phyloP scores from a whole-genome alignment of 2,888 invertebrate genomes.

The Nebria salina region DNA sequence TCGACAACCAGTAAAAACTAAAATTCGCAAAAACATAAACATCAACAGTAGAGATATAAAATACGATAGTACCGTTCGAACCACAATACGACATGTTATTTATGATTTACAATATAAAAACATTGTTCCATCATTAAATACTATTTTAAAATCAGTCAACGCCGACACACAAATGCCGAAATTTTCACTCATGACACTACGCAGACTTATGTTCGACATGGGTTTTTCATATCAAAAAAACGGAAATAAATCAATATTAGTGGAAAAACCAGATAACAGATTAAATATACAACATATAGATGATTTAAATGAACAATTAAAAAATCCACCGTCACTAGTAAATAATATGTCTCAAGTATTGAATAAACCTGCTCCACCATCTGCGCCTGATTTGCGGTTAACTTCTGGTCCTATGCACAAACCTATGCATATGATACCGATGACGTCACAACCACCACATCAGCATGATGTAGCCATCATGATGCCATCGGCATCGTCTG shows the following conservation, averaged over 20 bases:
- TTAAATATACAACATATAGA: constrained; percentile 36
- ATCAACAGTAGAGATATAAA: constrained; percentile 61
- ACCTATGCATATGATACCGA: constrained; percentile 49
- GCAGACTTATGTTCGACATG: constrained; percentile 60
- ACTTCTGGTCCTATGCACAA: constrained; percentile 43
- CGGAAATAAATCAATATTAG: constrained; percentile 59
- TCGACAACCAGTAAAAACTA: constrained; percentile 59
- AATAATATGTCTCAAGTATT: constrained; percentile 47
- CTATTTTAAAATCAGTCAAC: constrained; percentile 58
- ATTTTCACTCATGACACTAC: constrained; percentile 60
- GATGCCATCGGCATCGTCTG: constrained; percentile 16
- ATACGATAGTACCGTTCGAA: constrained; percentile 58
- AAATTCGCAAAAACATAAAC: constrained; percentile 59
- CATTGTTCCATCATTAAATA: constrained; percentile 58
- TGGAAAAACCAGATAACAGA: constrained; percentile 54
- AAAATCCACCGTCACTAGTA: constrained; percentile 36
- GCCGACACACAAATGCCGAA: constrained; percentile 56
- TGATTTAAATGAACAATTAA: constrained; percentile 47
- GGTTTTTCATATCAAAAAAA: constrained; percentile 60
- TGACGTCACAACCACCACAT: neutral
- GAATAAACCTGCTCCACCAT: constrained; percentile 46
- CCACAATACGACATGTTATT: constrained; percentile 58
- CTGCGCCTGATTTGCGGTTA: constrained; percentile 31
- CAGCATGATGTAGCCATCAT: constrained; percentile 28
- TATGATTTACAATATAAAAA: constrained; percentile 59